A percentile compares a stretch with the other conserved stretches of the same genome.
These are phyloP conservation scores for Prochilodus magdalenae DNA, from an alignment of 2,113 vertebrate species.

Conservation along the genomic window DNA sequence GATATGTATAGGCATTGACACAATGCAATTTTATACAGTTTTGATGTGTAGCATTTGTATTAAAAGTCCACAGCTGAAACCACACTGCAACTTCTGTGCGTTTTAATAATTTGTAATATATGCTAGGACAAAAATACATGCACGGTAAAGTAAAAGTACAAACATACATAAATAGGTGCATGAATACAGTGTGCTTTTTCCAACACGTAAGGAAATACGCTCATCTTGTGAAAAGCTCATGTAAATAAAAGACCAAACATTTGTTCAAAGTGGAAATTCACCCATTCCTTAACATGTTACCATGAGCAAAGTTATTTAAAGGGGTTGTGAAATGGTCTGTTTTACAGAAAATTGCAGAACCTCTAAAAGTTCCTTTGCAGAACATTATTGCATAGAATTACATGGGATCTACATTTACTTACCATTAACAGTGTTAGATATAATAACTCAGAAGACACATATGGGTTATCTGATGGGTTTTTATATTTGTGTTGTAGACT, in stretches of 20 bases:
- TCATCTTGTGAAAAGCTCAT: background rate
- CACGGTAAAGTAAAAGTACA: background rate
- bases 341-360: too few species aligned
- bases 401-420: too few species aligned
- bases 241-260: background rate
- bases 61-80: background rate
- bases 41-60: background rate
- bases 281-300: too few species aligned
- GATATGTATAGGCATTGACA: background rate
- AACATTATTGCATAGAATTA: too few species aligned
- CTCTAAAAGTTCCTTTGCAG: too few species aligned
- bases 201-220: background rate
- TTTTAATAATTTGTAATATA: constrained; percentile 5
- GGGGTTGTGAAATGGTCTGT: too few species aligned
- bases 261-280: background rate
- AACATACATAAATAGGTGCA: background rate
- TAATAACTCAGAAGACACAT: too few species aligned
- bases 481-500: too few species aligned
- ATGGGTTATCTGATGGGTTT: too few species aligned
- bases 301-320: too few species aligned
- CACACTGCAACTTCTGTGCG: background rate
- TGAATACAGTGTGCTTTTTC: background rate
- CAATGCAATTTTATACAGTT: background rate
- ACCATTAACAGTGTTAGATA: too few species aligned
- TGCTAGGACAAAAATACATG: background rate